These are phyloP conservation scores for Polyodon spathula DNA, from an alignment of 2,113 vertebrate species.

Conservation along the genomic window DNA sequence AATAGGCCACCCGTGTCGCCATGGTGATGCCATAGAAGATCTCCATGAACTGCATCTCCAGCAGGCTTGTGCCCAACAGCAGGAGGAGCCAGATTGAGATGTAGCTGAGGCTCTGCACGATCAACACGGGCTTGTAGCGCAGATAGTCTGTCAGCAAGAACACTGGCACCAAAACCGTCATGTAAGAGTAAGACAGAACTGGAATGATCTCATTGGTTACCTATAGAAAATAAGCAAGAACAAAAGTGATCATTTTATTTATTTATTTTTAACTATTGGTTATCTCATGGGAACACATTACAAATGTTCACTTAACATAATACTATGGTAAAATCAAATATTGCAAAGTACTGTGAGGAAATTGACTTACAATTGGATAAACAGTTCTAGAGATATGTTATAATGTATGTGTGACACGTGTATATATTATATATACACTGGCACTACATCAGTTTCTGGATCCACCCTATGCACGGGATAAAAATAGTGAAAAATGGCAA, in stretches of 20 bases:
- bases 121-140: slow-evolving; percentile 83
- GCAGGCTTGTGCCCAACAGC: slow-evolving; percentile 54
- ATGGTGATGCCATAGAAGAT: slow-evolving; percentile 84
- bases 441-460: no score
- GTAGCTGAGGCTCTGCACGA: slow-evolving; percentile 79
- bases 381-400: no score
- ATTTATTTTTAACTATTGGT: no score
- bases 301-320: no score
- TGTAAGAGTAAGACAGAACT: slow-evolving; percentile 82
- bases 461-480: no score
- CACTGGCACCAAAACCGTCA: slow-evolving; percentile 77
- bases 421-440: no score
- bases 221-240: slow-evolving; percentile 37
- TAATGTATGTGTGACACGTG: no score
- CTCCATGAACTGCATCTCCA: slow-evolving; percentile 92
- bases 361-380: no score
- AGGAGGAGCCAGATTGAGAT: slow-evolving; percentile 80
- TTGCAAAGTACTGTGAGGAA: no score
- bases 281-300: no score
- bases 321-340: no score
- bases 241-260: neutral
- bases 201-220: slow-evolving; percentile 85
- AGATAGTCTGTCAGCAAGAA: slow-evolving; percentile 86
- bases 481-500: no score
- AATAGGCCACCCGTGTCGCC: slow-evolving; percentile 89